Evolutionary conservation across 2,888 invertebrate genomes (phyloP).

Genomic region (Nineta flava): DNA sequence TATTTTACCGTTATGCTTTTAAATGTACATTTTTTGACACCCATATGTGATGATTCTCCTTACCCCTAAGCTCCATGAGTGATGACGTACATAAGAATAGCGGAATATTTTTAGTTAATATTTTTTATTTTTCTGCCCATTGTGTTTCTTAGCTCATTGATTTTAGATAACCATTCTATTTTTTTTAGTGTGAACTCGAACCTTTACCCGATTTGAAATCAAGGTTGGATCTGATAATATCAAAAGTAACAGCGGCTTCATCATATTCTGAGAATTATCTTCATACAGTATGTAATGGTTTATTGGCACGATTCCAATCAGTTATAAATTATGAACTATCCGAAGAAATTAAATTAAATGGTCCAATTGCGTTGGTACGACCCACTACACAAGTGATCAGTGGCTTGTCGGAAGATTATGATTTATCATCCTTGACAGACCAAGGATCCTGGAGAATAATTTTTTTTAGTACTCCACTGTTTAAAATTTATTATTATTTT

Average conservation of each 20-base stretch:
- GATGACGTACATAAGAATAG: too few relatives aligned
- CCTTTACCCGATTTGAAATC: slow-evolving; percentile 38
- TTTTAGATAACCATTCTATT: too few relatives aligned
- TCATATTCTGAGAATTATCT: not conserved
- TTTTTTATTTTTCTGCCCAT: too few relatives aligned
- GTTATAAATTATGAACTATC: not conserved
- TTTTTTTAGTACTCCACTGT: too few relatives aligned
- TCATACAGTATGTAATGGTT: not conserved
- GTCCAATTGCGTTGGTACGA: slow-evolving; percentile 43
- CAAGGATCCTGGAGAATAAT: slow-evolving; percentile 27
- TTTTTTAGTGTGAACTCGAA: slow-evolving; percentile 27
- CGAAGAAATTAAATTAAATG: slow-evolving; percentile 24
- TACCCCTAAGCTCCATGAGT: too few relatives aligned
- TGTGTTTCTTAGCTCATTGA: too few relatives aligned
- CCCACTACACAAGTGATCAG: slow-evolving; percentile 38
- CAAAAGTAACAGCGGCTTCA: slow-evolving; percentile 22
- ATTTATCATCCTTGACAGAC: slow-evolving; percentile 39
- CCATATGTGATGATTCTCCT: too few relatives aligned
- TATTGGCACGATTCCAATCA: not conserved
- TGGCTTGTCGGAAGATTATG: slow-evolving; percentile 46
- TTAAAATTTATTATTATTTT: too few relatives aligned
- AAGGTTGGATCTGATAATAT: slow-evolving; percentile 34
- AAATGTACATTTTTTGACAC: too few relatives aligned
- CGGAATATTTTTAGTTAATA: too few relatives aligned
- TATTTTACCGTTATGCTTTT: too few relatives aligned